Percentiles rank a stretch among this genome's conserved stretches.
Conservation (phyloP, 2,797 vertebrate genomes). For the Gambelia wislizenii region DNA sequence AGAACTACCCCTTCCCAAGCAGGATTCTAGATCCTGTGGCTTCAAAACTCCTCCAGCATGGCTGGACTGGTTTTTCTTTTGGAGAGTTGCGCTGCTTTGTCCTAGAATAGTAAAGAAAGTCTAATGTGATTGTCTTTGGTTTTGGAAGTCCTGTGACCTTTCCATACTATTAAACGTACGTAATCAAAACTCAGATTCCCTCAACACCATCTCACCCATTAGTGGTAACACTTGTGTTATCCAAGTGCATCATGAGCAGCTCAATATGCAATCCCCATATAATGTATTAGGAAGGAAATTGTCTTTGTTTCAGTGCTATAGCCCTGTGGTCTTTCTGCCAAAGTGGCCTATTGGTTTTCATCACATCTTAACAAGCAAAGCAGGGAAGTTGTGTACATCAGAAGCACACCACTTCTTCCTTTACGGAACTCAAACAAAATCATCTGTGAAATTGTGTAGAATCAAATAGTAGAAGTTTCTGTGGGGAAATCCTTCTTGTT, state of each 20-base stretch:
- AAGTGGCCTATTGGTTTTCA: no score
- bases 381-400: background rate
- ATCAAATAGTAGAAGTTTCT: background rate
- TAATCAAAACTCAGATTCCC: background rate
- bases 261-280: background rate
- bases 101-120: background rate
- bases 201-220: background rate
- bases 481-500: no score
- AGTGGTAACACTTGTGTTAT: background rate
- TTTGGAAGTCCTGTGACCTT: background rate
- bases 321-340: background rate
- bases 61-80: background rate
- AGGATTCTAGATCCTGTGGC: background rate
- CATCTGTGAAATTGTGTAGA: no score
- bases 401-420: background rate
- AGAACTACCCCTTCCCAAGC: background rate
- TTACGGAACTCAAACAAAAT: background rate
- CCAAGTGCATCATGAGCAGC: background rate
- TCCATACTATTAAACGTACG: background rate
- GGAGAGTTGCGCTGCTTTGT: background rate
- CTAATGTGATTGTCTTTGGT: background rate
- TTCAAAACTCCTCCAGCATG: background rate
- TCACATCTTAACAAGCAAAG: background rate
- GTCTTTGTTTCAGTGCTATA: background rate
- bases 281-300: background rate